Conservation (phyloP, 2,888 invertebrate species). For the Parnassius smintheus region DNA sequence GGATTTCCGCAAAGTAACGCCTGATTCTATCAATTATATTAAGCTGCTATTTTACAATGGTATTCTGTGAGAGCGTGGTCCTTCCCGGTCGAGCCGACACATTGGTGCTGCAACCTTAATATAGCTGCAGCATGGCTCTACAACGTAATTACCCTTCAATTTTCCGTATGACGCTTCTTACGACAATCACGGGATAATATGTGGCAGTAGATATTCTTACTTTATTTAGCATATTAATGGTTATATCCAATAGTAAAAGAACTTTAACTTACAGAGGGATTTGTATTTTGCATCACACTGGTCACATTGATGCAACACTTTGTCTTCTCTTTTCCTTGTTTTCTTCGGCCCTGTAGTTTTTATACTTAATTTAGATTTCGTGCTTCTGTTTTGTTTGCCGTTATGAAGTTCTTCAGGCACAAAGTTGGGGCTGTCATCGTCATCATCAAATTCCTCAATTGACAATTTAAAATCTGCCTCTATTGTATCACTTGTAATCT, state of each 20-base stretch:
- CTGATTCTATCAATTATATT: too few species aligned
- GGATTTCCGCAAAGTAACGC: too few species aligned
- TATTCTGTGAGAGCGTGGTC: too few species aligned
- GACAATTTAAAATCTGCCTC: constrained; percentile 18
- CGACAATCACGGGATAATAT: too few species aligned
- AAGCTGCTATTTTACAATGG: too few species aligned
- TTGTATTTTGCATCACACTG: constrained; percentile 64
- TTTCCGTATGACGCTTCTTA: too few species aligned
- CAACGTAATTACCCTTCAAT: too few species aligned
- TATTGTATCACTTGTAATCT: constrained; percentile 29
- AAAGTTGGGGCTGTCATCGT: constrained; percentile 47
- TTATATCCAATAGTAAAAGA: too few species aligned
- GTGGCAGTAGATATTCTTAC: too few species aligned
- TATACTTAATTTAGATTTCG: constrained; percentile 31
- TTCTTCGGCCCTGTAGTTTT: constrained; percentile 34
- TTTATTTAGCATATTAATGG: background rate
- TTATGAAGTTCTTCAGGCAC: constrained; percentile 41
- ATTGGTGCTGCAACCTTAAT: too few species aligned
- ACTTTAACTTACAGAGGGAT: constrained; percentile 13
- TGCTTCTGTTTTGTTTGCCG: constrained; percentile 29
- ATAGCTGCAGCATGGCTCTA: too few species aligned
- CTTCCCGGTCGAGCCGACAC: too few species aligned
- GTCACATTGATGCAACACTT: constrained; percentile 63
- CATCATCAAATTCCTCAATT: constrained; percentile 33
- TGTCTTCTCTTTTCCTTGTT: constrained; percentile 39